Percentiles rank a stretch among this genome's conserved stretches.
phyloP scores from a whole-genome alignment of 1,140 invertebrate species.

The Pogonognathellus flavescens region DNA sequence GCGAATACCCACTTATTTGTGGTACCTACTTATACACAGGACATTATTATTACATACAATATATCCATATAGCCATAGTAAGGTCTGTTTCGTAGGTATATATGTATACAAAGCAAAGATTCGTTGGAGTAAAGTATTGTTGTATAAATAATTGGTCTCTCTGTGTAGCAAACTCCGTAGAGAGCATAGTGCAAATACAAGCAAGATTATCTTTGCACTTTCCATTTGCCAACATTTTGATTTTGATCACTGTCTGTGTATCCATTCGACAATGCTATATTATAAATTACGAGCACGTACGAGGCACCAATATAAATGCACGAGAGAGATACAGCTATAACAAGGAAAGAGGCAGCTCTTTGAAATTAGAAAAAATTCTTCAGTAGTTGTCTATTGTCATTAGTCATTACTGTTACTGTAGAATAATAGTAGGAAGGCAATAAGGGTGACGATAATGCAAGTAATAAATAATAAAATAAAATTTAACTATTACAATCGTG shows the following conservation, averaged over 20 bases:
- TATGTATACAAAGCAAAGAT: background rate
- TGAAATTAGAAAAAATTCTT: background rate
- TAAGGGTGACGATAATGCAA: slow-evolving; percentile 10
- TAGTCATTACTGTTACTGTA: slow-evolving; percentile 16
- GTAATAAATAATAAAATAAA: slow-evolving; percentile 21
- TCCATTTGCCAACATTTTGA: slow-evolving; percentile 16
- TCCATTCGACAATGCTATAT: background rate
- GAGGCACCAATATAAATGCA: too few relatives aligned
- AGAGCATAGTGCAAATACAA: background rate
- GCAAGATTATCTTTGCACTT: background rate
- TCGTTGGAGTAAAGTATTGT: background rate
- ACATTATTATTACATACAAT: background rate
- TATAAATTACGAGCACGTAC: too few relatives aligned
- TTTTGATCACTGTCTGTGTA: background rate
- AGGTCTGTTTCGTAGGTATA: background rate
- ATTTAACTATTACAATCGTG: background rate
- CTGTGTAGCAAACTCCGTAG: background rate
- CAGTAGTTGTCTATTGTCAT: background rate
- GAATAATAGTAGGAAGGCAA: too few relatives aligned
- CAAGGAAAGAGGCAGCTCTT: background rate
- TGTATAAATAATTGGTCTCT: background rate
- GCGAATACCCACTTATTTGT: too few relatives aligned
- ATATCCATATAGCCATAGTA: background rate
- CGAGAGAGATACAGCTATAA: too few relatives aligned
- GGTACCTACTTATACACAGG: too few relatives aligned